Percentiles rank a stretch among this genome's conserved stretches.
phyloP scores from a whole-genome alignment of 1,140 invertebrate genomes.

The Drosophila azteca region DNA sequence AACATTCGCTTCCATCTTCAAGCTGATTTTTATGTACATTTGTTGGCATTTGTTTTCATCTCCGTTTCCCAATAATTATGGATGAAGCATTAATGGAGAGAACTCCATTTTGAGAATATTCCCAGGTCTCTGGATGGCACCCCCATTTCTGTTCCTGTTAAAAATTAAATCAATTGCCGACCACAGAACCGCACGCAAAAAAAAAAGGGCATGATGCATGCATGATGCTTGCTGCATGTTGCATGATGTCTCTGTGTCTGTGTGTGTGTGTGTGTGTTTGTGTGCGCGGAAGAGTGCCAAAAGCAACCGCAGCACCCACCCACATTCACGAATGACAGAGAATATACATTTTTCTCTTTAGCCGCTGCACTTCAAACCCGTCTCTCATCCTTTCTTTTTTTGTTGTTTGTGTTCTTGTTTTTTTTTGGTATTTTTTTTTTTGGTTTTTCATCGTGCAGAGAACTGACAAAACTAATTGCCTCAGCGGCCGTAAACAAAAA shows the following conservation, averaged over 20 bases:
- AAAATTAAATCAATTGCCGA: slow-evolving; percentile 48
- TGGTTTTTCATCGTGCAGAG: not conserved
- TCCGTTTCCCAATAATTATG: too few relatives aligned
- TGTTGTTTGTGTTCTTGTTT: not conserved
- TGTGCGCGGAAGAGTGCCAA: not conserved
- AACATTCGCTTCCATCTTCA: too few relatives aligned
- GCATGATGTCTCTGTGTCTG: not conserved
- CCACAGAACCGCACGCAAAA: slow-evolving; percentile 25
- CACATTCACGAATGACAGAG: slow-evolving; percentile 21
- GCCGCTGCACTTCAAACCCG: not conserved
- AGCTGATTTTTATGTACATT: too few relatives aligned
- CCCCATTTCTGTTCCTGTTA: not conserved
- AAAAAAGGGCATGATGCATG: slow-evolving; percentile 28
- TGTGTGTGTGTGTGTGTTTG: slow-evolving; percentile 1
- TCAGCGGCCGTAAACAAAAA: slow-evolving; percentile 60
- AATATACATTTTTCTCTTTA: slow-evolving; percentile 15
- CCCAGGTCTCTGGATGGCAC: slow-evolving; percentile 3
- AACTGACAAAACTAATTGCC: slow-evolving; percentile 76
- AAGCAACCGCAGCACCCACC: slow-evolving; percentile 28
- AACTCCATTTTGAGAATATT: not conserved
- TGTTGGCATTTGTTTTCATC: too few relatives aligned
- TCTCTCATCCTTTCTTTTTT: not conserved
- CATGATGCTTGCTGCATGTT: too few relatives aligned
- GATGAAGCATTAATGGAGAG: too few relatives aligned
- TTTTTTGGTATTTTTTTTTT: not conserved